Evolutionary conservation across 1,140 invertebrate species (phyloP).

Genomic region (Wasmannia auropunctata): DNA sequence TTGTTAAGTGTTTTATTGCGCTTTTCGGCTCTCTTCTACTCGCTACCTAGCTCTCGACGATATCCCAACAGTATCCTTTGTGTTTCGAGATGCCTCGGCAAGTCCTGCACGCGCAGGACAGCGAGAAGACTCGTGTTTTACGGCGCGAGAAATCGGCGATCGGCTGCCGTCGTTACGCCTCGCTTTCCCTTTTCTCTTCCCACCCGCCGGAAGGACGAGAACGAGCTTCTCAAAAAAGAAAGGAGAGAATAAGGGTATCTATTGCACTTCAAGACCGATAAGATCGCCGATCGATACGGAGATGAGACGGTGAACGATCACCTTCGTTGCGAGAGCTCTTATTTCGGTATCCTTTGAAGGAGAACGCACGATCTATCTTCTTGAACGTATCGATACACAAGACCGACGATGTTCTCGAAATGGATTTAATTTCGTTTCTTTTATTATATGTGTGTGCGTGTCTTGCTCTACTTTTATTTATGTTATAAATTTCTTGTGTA

Average conservation of each 20-base stretch:
- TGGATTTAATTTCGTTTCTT: background rate
- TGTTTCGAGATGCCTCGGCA: background rate
- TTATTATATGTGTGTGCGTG: background rate
- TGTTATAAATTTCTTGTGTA: background rate
- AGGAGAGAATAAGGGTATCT: conserved; percentile 54
- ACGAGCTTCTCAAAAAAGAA: conserved; percentile 40
- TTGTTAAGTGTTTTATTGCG: background rate
- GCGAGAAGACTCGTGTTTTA: conserved; percentile 69
- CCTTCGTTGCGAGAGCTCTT: background rate
- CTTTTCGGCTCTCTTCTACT: background rate
- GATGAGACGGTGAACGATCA: background rate
- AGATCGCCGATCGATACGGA: conserved; percentile 42
- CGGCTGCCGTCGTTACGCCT: conserved; percentile 37
- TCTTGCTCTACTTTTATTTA: background rate
- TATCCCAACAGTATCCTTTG: background rate
- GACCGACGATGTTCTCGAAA: background rate
- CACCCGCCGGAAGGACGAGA: conserved; percentile 4
- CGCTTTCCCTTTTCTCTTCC: conserved; percentile 11
- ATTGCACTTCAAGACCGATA: conserved; percentile 57
- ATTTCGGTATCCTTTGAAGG: conserved; percentile 53
- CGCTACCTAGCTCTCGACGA: background rate
- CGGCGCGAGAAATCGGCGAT: conserved; percentile 64
- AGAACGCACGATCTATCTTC: background rate
- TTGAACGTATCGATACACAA: conserved; percentile 9
- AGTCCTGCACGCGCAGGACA: conserved; percentile 17